Conservation (phyloP, 2,797 vertebrate species). For the Monodelphis domestica region DNA sequence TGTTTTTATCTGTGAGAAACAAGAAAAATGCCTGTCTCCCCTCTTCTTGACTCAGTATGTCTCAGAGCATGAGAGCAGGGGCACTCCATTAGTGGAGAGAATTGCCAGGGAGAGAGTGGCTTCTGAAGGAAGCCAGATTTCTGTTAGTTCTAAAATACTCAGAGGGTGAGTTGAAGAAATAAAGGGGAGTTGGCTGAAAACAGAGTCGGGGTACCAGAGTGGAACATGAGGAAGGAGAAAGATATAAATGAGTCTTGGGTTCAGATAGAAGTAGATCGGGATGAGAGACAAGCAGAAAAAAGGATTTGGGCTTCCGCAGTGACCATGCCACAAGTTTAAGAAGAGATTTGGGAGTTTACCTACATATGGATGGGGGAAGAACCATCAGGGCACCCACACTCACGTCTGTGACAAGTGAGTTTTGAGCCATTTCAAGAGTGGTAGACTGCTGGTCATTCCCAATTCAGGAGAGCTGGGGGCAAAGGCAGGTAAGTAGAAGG, state of each 20-base stretch:
- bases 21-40: no score
- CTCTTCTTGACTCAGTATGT: no score
- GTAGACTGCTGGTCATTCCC: background rate
- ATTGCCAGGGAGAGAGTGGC: no score
- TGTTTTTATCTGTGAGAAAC: no score
- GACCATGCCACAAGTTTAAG: background rate
- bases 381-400: background rate
- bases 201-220: background rate
- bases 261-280: background rate
- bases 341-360: background rate
- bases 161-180: background rate
- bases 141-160: background rate
- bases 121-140: background rate
- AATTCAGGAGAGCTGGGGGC: background rate
- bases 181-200: background rate
- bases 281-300: background rate
- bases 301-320: background rate
- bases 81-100: no score
- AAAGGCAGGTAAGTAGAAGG: background rate
- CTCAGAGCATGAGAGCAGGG: no score
- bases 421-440: background rate
- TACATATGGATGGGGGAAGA: background rate
- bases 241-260: background rate
- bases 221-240: background rate
- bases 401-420: background rate